phyloP scores from a whole-genome alignment of 2,797 vertebrate genomes.

The Molothrus ater region DNA sequence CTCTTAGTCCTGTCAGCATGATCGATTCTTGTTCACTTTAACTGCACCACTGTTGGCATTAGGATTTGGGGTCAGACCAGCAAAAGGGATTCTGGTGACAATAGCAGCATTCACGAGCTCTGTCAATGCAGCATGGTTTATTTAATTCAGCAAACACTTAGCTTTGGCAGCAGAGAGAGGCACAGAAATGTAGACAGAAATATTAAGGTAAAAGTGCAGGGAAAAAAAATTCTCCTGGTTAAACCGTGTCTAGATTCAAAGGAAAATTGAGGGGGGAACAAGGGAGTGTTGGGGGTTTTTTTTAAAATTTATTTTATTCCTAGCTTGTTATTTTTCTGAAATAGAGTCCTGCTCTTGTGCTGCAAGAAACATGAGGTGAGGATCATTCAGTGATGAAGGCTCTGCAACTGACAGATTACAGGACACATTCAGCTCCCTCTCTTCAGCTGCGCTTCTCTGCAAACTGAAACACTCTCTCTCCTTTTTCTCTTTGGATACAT shows the following conservation, averaged over 20 bases:
- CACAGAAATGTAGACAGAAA: conserved; percentile 46
- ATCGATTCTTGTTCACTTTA: background rate
- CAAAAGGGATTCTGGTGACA: conserved; percentile 12
- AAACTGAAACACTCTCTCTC: too few species aligned
- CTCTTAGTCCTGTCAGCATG: background rate
- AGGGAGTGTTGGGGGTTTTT: background rate
- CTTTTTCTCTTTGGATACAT: background rate
- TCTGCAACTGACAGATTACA: background rate
- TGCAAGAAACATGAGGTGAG: conserved; percentile 38
- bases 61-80: background rate
- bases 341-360: background rate
- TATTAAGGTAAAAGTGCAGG: conserved; percentile 35
- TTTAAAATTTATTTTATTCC: background rate
- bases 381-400: conserved; percentile 23
- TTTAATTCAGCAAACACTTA: conserved; percentile 68
- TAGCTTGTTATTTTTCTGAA: background rate
- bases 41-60: background rate
- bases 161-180: conserved; percentile 5
- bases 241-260: conserved; percentile 19
- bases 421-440: background rate
- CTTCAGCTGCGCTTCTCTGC: background rate
- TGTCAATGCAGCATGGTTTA: conserved; percentile 43
- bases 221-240: background rate
- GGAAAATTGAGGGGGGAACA: background rate
- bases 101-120: conserved; percentile 51